Evolutionary conservation across 2,888 invertebrate species (phyloP).

Genomic region (Fragum sueziense): DNA sequence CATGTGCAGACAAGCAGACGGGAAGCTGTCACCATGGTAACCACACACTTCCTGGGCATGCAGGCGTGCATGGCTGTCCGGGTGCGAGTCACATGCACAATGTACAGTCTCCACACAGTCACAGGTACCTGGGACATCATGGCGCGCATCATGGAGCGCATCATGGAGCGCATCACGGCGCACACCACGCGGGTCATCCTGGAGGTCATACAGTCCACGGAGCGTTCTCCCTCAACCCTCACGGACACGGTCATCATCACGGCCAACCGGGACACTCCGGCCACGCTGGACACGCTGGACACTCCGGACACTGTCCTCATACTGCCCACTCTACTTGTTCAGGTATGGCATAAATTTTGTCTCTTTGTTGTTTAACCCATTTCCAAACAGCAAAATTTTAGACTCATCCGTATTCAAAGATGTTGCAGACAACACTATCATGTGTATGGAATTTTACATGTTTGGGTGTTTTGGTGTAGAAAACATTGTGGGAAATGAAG

Average conservation of each 20-base stretch:
- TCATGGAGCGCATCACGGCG: constrained; percentile 38
- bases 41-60: constrained; percentile 14
- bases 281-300: constrained; percentile 3
- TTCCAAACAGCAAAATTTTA: not conserved
- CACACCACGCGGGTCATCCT: too few species aligned
- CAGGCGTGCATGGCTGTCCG: not conserved
- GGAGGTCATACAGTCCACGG: constrained; percentile 17
- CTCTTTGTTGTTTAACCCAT: not conserved
- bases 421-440: too few species aligned
- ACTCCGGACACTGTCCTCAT: not conserved
- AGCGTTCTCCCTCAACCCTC: constrained; percentile 33
- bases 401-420: too few species aligned
- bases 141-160: constrained; percentile 33
- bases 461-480: not conserved
- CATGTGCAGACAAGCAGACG: constrained; percentile 28
- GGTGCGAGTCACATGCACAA: constrained; percentile 17
- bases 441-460: too few species aligned
- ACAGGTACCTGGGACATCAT: constrained; percentile 32
- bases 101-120: constrained; percentile 19
- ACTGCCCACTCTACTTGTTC: constrained; percentile 19
- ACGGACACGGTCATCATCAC: constrained; percentile 11
- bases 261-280: not conserved
- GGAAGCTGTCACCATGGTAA: constrained; percentile 44
- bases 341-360: not conserved
- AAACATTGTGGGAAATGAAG: not conserved